Conservation (phyloP, 2,888 invertebrate species). For the Drosophila fungiperda region DNA sequence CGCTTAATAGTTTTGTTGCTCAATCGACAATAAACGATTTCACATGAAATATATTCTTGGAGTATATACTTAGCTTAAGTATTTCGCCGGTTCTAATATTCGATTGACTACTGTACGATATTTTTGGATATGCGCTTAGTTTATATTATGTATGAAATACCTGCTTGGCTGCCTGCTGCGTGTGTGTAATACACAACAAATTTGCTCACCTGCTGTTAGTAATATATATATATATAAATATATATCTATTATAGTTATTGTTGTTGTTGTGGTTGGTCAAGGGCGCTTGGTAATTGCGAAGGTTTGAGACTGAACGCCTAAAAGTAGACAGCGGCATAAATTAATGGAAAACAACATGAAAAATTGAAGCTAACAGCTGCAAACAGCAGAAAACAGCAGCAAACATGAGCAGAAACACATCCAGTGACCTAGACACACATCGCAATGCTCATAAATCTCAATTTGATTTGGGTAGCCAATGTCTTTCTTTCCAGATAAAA, state of each 20-base stretch:
- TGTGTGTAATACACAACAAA: conserved; percentile 7
- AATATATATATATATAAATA: conserved; percentile 11
- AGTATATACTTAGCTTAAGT: neutral
- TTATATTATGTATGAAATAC: conserved; percentile 23
- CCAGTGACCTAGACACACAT: conserved; percentile 71
- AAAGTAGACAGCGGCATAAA: conserved; percentile 40
- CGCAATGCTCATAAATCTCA: conserved; percentile 79
- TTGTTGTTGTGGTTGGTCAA: conserved; percentile 22
- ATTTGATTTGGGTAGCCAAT: conserved; percentile 77
- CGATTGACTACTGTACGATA: neutral
- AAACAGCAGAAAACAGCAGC: conserved; percentile 35
- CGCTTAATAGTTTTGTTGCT: neutral
- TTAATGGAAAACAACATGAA: conserved; percentile 63
- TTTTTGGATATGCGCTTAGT: neutral
- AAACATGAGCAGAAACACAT: conserved; percentile 12
- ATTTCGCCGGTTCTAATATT: neutral
- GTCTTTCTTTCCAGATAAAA: conserved; percentile 36
- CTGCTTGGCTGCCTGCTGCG: neutral
- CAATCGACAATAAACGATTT: neutral
- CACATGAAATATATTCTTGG: neutral
- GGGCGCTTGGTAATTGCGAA: conserved; percentile 27
- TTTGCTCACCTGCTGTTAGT: conserved; percentile 44
- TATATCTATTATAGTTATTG: conserved; percentile 9
- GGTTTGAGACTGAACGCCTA: conserved; percentile 6
- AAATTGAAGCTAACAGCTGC: conserved; percentile 58